phyloP scores from a whole-genome alignment of 2,797 vertebrate genomes.

The Perodicticus potto region DNA sequence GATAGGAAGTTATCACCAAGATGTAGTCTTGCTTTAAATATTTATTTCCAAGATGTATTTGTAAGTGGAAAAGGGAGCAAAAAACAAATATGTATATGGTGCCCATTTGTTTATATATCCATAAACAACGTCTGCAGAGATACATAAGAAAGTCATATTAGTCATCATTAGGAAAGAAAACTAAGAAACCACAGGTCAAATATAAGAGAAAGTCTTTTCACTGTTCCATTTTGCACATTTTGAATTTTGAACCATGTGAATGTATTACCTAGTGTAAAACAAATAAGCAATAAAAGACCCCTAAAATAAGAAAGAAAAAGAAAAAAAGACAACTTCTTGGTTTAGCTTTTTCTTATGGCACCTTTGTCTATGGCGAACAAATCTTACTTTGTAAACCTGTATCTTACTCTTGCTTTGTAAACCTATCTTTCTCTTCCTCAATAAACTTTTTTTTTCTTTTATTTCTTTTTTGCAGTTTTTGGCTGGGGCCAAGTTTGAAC shows the following conservation, averaged over 20 bases:
- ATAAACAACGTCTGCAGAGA: constrained; percentile 29
- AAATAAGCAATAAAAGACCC: too few species aligned
- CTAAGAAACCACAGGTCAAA: constrained; percentile 9
- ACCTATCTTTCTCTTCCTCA: too few species aligned
- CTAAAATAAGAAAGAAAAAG: too few species aligned
- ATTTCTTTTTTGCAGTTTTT: too few species aligned
- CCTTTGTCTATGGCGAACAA: too few species aligned
- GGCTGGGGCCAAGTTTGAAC: too few species aligned
- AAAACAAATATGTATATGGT: neutral
- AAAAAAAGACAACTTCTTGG: too few species aligned
- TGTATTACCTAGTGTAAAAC: constrained; percentile 8
- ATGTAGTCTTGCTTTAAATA: constrained; percentile 50
- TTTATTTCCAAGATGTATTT: constrained; percentile 1
- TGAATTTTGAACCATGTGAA: constrained; percentile 45
- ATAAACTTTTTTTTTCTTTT: too few species aligned
- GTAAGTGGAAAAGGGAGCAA: neutral
- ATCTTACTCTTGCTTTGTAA: too few species aligned
- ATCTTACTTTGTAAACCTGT: too few species aligned
- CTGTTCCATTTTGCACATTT: neutral
- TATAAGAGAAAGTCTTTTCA: constrained; percentile 17
- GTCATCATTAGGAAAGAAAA: neutral
- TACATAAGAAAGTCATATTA: neutral
- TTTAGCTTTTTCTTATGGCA: too few species aligned
- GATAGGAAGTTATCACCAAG: neutral
- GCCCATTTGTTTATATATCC: neutral